Conservation (phyloP, 2,113 vertebrate species). For the Cathartes aura region DNA sequence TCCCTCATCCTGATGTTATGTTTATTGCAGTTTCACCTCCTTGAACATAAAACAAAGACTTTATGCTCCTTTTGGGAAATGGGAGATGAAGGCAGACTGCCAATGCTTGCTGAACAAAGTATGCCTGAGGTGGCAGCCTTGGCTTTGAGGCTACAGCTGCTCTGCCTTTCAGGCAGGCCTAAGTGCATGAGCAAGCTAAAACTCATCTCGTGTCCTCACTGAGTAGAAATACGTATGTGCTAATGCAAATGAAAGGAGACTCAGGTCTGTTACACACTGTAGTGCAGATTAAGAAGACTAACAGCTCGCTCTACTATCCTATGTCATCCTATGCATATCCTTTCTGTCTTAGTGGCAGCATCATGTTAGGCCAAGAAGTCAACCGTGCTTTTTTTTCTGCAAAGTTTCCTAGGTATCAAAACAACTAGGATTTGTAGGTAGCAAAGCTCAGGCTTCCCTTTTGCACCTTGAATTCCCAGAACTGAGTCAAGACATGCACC, state of each 20-base stretch:
- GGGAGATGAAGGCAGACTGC: not conserved
- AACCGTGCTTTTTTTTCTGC: not conserved
- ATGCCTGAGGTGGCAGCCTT: not conserved
- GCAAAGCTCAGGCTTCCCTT: not conserved
- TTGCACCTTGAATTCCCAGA: not conserved
- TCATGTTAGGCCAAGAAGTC: not conserved
- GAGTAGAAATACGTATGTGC: not conserved
- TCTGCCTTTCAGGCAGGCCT: not conserved
- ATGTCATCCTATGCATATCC: not conserved
- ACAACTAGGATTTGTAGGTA: not conserved
- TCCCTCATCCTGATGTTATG: not conserved
- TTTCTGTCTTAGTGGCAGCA: not conserved
- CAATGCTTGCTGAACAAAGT: not conserved
- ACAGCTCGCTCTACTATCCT: not conserved
- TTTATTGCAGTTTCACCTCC: not conserved
- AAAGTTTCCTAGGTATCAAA: not conserved
- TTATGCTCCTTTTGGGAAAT: not conserved
- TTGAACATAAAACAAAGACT: not conserved
- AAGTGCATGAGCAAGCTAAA: not conserved
- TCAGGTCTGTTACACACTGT: not conserved
- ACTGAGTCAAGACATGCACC: not conserved
- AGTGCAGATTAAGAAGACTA: not conserved
- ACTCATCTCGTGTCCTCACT: not conserved
- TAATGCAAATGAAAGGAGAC: not conserved
- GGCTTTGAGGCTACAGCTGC: not conserved